Base-by-base conservation (phyloP, 1,140 invertebrate genomes). In the Pantala flavescens region DNA sequence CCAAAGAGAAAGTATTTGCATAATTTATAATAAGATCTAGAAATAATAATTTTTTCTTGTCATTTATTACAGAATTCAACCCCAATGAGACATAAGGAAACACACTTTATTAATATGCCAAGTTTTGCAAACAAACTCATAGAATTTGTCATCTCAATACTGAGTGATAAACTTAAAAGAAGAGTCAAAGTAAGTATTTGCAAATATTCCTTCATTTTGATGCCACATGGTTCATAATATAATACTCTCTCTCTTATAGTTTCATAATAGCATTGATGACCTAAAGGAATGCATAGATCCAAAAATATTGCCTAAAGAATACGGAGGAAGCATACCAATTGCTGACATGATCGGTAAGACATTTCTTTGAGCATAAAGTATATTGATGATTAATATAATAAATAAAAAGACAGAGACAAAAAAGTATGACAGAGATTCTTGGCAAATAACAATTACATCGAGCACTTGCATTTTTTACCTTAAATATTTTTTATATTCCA, bases 21-120 rank as follows among this genome's bases (percentile, higher is more conserved):
- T n/a, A n/a, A n/a, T n/a, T n/a, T n/a, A n/a, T n/a, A n/a, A n/a
- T n/a, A n/a, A n/a, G n/a, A n/a, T n/a, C n/a, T n/a, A n/a, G n/a
- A n/a, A n/a, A n/a, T 36, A 36, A 36, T 36, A 36, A 43, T 55
- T 43, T 24, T 16, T 11, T 74, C 23, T 14, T 12, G 3, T 75
- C 76, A 77, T 78, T 80, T 76, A 79, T 84, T 85, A 16, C 84
- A 93, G 90, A 93, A 92, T 81, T 92, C 92, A 0, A 90, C 92
- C n/a, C 93, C 93, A 0, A 92, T 94, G 87, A 85, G 93, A 16
- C 92, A 94, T 80, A 95, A 95, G 80, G 85, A 90, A 77, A 91
- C 93, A 0, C 92, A 95, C 79, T 91, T 94, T 77, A 84, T 95
- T 23, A 94, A 95, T 80, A 90, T 94, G 72, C 92, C 92, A 0